phyloP scores from a whole-genome alignment of 2,888 invertebrate genomes.

The Sacculina carcini region DNA sequence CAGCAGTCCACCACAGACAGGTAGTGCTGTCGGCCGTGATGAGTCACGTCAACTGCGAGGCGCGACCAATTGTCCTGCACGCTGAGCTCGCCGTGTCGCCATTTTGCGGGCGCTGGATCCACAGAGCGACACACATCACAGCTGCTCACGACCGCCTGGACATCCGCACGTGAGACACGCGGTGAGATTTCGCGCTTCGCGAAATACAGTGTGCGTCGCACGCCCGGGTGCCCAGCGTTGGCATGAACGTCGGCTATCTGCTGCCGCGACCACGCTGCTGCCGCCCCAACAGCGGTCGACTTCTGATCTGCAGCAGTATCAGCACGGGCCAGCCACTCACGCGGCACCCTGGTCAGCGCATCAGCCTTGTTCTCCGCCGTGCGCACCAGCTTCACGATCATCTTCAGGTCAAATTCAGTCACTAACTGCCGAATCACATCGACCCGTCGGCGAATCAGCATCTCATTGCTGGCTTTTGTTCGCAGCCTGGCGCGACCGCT shows the following conservation, averaged over 20 bases:
- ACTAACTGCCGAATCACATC: background rate
- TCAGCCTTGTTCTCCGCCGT: slow-evolving; percentile 4
- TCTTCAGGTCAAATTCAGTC: background rate
- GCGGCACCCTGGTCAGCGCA: slow-evolving; percentile 4
- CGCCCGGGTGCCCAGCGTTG: too few relatives aligned
- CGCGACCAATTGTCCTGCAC: slow-evolving; percentile 1
- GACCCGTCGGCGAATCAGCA: slow-evolving; percentile 6
- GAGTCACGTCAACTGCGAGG: background rate
- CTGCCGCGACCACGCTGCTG: too few relatives aligned
- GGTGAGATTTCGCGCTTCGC: too few relatives aligned
- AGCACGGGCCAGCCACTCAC: slow-evolving; percentile 4
- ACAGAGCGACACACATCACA: background rate
- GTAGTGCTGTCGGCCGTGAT: background rate
- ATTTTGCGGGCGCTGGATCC: background rate
- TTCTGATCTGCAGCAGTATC: background rate
- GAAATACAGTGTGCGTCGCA: too few relatives aligned
- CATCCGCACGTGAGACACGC: too few relatives aligned
- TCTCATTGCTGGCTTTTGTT: background rate
- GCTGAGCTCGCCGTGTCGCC: background rate
- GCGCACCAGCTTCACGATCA: background rate
- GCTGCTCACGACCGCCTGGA: too few relatives aligned
- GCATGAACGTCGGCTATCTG: too few relatives aligned
- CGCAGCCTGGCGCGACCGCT: background rate
- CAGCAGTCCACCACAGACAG: slow-evolving; percentile 3
- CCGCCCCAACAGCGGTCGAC: background rate